Evolutionary conservation across 1,140 invertebrate genomes (phyloP).

Genomic region (Aphis gossypii): DNA sequence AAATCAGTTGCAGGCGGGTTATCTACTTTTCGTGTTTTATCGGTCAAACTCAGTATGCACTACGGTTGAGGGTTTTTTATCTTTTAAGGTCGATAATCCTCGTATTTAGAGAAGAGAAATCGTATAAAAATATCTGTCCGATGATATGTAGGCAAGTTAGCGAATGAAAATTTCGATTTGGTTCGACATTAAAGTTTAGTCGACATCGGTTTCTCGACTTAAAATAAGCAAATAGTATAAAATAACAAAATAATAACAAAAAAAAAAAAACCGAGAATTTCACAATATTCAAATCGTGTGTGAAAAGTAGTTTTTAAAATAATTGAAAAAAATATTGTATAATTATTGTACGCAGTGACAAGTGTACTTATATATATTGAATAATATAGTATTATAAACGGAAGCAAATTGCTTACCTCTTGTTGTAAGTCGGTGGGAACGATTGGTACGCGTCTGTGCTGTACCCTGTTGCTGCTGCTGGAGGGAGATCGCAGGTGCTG

Average conservation of each 20-base stretch:
- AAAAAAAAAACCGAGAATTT: too few species aligned
- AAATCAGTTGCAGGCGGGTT: not conserved
- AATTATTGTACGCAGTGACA: not conserved
- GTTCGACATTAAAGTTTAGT: not conserved
- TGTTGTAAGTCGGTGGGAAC: slow-evolving; percentile 40
- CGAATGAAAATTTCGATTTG: not conserved
- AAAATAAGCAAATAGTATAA: not conserved
- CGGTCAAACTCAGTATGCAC: not conserved
- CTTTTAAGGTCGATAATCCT: too few species aligned
- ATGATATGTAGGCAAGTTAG: not conserved
- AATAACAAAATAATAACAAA: too few species aligned
- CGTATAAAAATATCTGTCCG: not conserved
- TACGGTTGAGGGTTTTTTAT: too few species aligned
- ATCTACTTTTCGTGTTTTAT: not conserved
- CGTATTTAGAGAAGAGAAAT: not conserved
- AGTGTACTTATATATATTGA: not conserved
- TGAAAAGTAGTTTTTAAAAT: not conserved
- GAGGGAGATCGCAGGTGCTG: slow-evolving; percentile 59
- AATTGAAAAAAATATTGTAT: not conserved
- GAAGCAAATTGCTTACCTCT: not conserved
- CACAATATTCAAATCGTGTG: too few species aligned
- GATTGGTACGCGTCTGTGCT: slow-evolving; percentile 24
- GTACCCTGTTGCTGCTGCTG: not conserved
- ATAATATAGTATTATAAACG: not conserved
- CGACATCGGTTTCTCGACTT: not conserved